These are phyloP conservation scores for Samia ricini DNA, from an alignment of 1,140 invertebrate species.

Conservation along the genomic window DNA sequence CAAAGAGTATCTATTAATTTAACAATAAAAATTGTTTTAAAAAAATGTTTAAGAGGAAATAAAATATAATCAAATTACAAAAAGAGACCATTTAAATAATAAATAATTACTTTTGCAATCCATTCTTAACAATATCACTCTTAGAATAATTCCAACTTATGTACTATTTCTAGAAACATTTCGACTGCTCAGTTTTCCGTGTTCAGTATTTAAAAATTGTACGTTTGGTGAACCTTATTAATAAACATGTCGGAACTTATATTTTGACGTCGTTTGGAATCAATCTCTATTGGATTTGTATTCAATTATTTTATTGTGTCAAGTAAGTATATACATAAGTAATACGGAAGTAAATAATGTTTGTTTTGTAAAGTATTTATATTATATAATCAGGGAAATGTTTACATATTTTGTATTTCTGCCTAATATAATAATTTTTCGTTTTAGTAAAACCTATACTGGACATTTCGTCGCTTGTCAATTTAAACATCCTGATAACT, in stretches of 20 bases:
- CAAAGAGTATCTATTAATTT: too few species aligned
- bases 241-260: conserved; percentile 77
- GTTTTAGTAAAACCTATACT: conserved; percentile 26
- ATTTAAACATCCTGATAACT: conserved; percentile 1
- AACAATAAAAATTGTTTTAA: too few species aligned
- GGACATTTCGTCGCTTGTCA: conserved; percentile 31
- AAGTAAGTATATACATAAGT: conserved; percentile 66
- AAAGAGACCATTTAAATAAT: too few species aligned
- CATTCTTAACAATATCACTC: too few species aligned
- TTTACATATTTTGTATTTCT: too few species aligned
- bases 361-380: too few species aligned
- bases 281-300: conserved; percentile 85
- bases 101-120: too few species aligned
- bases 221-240: conserved; percentile 74
- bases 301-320: conserved; percentile 82
- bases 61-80: too few species aligned
- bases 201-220: conserved; percentile 78
- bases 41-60: too few species aligned
- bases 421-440: conserved; percentile 3
- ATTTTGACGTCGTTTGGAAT: conserved; percentile 82
- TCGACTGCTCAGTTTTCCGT: conserved; percentile 50
- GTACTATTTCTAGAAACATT: conserved; percentile 24
- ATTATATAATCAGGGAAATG: too few species aligned
- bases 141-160: too few species aligned
- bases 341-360: not conserved